A percentile compares a stretch with the other conserved stretches of the same genome.
These are phyloP conservation scores for Hyalella azteca DNA, from an alignment of 2,888 invertebrate genomes.

Conservation along the genomic window DNA sequence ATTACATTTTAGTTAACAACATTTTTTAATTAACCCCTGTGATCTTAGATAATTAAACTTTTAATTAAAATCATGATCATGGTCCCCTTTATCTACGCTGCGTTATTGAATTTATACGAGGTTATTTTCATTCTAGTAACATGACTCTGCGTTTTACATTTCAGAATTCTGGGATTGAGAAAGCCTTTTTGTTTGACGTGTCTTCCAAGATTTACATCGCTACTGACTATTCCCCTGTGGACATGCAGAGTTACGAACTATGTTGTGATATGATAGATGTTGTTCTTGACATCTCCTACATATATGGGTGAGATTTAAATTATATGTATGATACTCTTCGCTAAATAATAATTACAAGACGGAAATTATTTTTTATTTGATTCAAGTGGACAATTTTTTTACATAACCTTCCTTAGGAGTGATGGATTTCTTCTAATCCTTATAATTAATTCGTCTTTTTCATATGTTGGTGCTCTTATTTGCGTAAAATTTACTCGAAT, in stretches of 20 bases:
- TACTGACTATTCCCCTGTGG: constrained; percentile 98
- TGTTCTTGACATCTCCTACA: constrained; percentile 97
- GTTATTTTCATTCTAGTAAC: no score
- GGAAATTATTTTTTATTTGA: background rate
- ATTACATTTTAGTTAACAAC: no score
- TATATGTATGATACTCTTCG: no score
- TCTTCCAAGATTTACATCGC: constrained; percentile 99
- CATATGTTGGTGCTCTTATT: no score
- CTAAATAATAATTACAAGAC: background rate
- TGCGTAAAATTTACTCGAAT: no score
- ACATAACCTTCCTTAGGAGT: background rate
- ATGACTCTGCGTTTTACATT: background rate
- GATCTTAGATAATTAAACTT: no score
- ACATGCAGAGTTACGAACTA: constrained; percentile 99
- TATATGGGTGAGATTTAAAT: constrained; percentile 77
- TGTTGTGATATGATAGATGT: constrained; percentile 99
- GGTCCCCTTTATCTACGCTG: no score
- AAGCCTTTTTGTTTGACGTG: constrained; percentile 98
- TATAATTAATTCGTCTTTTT: no score
- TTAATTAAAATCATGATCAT: no score
- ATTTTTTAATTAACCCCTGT: no score
- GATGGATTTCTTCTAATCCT: no score
- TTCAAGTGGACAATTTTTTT: background rate
- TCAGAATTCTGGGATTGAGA: constrained; percentile 98
- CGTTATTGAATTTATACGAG: no score